These are phyloP conservation scores for Acropternis orthonyx DNA, from an alignment of 2,797 vertebrate species.

Conservation along the genomic window DNA sequence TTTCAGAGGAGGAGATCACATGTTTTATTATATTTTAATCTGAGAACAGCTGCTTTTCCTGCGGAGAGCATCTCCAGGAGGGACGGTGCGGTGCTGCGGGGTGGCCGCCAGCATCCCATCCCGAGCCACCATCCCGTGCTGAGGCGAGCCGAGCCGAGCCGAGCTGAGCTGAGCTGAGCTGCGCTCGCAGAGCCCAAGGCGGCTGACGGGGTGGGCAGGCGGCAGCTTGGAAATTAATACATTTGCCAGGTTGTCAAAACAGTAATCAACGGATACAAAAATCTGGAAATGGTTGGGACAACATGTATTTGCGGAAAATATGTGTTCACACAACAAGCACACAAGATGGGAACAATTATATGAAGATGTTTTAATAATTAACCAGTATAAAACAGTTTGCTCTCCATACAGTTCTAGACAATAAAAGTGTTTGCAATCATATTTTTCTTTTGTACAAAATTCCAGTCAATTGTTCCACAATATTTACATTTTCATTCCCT, in stretches of 20 bases:
- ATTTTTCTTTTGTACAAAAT: constrained; percentile 56
- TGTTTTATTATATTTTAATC: constrained; percentile 46
- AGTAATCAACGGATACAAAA: constrained; percentile 53
- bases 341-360: constrained; percentile 67
- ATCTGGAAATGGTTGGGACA: constrained; percentile 72
- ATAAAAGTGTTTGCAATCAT: constrained; percentile 55
- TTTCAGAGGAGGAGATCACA: constrained; percentile 24
- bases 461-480: constrained; percentile 45
- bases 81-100: fast-evolving
- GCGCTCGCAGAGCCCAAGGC: fast-evolving
- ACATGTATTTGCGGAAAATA: constrained; percentile 68
- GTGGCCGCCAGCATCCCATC: neutral
- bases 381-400: constrained; percentile 65
- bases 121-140: neutral
- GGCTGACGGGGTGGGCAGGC: neutral
- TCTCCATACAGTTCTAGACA: constrained; percentile 44
- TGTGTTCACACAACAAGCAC: constrained; percentile 68
- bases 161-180: neutral
- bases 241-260: constrained; percentile 64
- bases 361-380: constrained; percentile 72
- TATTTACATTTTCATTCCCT: constrained; percentile 42
- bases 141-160: neutral
- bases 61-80: neutral
- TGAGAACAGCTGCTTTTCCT: constrained; percentile 38
- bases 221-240: constrained; percentile 41